phyloP scores from a whole-genome alignment of 37 sponge, comb jelly and placozoan species.

The Agelas oroides region DNA sequence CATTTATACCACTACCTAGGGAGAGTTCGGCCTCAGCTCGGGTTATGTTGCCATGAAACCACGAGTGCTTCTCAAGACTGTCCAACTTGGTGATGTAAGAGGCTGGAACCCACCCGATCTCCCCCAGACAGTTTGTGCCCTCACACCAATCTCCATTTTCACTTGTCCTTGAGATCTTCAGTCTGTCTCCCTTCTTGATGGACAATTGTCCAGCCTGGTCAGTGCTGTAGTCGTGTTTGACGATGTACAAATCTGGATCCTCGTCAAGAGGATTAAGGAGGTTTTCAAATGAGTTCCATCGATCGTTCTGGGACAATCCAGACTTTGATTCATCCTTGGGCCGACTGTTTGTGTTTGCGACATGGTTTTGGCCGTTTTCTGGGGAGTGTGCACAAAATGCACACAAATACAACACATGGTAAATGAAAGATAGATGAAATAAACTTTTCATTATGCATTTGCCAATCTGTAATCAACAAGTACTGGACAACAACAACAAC shows the following conservation, averaged over 20 bases:
- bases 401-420: too few species aligned
- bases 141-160: constrained; percentile 89
- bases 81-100: constrained; percentile 90
- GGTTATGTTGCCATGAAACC: constrained; percentile 95
- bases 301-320: constrained; percentile 11
- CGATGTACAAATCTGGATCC: constrained; percentile 80
- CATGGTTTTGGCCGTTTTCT: too few species aligned
- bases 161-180: constrained; percentile 70
- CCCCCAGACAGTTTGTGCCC: constrained; percentile 63
- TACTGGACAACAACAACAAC: too few species aligned
- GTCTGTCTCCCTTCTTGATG: constrained; percentile 75
- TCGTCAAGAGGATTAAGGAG: constrained; percentile 30
- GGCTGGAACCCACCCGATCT: constrained; percentile 93
- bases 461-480: too few species aligned
- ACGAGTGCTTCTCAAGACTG: constrained; percentile 94
- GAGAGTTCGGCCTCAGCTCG: constrained; percentile 91
- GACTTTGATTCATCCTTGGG: too few species aligned
- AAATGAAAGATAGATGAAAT: too few species aligned
- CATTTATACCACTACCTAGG: constrained; percentile 93
- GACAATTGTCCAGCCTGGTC: constrained; percentile 80
- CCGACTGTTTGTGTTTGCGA: too few species aligned
- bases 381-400: too few species aligned
- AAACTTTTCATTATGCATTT: too few species aligned
- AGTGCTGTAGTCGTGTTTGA: constrained; percentile 74
- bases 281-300: constrained; percentile 75